Percentiles rank a stretch among this genome's conserved stretches.
Evolutionary conservation across 2,797 vertebrate genomes (phyloP).

Genomic region (Phaenicophaeus curvirostris): DNA sequence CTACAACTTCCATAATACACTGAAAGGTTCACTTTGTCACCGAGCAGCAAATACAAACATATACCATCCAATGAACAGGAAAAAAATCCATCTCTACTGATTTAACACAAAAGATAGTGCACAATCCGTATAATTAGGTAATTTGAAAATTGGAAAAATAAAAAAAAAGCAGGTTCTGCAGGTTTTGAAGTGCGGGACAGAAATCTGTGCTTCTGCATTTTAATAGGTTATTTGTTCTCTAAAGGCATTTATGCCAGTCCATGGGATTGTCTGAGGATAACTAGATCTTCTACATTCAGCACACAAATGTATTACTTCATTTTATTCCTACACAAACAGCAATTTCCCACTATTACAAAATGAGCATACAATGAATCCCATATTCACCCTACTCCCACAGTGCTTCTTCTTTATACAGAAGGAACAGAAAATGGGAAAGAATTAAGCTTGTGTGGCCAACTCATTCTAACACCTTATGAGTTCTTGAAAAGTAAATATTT

Average conservation of each 20-base stretch:
- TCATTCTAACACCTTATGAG: neutral
- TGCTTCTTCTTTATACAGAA: neutral
- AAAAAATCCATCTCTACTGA: neutral
- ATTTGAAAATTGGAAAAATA: neutral
- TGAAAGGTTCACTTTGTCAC: neutral
- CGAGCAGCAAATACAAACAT: neutral
- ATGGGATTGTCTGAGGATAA: slow-evolving; percentile 12
- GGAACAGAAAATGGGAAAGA: neutral
- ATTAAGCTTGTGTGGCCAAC: neutral
- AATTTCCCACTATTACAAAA: slow-evolving; percentile 29
- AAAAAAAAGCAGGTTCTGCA: neutral
- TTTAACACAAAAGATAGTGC: neutral
- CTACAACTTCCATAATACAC: neutral
- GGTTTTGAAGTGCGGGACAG: neutral
- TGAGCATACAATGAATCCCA: neutral
- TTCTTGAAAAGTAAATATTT: neutral
- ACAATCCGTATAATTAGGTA: slow-evolving; percentile 5
- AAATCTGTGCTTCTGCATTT: slow-evolving; percentile 31
- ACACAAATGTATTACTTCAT: slow-evolving; percentile 13
- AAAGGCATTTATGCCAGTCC: slow-evolving; percentile 23
- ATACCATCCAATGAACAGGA: neutral
- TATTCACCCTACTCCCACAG: neutral
- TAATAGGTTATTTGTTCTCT: slow-evolving; percentile 37
- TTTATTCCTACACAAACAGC: slow-evolving; percentile 44
- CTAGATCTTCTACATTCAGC: slow-evolving; percentile 33